These are phyloP conservation scores for Hippopotamyrus pictus DNA, from an alignment of 2,797 vertebrate species.

Conservation along the genomic window DNA sequence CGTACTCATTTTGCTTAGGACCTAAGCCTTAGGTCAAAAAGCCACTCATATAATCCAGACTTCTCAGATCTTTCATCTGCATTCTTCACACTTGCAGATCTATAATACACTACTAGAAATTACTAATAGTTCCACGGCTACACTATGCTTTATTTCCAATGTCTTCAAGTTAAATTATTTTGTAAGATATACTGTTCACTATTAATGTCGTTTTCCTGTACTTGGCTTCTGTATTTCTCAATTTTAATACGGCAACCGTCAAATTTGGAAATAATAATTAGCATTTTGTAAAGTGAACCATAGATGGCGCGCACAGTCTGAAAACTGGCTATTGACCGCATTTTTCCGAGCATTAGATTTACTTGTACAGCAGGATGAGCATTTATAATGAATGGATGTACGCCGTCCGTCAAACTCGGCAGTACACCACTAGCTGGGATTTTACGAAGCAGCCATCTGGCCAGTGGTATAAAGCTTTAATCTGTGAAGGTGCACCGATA, in stretches of 20 bases:
- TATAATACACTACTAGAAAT: not conserved
- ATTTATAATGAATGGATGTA: not conserved
- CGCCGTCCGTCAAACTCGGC: not conserved
- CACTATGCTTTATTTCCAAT: not conserved
- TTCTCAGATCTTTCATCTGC: not conserved
- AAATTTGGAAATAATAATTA: not conserved
- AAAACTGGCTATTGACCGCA: not conserved
- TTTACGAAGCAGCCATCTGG: not conserved
- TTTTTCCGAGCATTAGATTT: not conserved
- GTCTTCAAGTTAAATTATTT: not conserved
- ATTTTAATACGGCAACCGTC: not conserved
- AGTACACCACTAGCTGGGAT: not conserved
- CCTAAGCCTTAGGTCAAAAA: not conserved
- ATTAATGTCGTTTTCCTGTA: not conserved
- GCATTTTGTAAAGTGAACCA: not conserved
- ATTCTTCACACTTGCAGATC: not conserved
- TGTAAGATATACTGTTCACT: not conserved
- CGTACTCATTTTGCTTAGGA: not conserved
- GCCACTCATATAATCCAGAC: not conserved
- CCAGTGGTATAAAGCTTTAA: not conserved
- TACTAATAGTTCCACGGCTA: not conserved
- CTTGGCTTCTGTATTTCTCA: not conserved
- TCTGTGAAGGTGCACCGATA: not conserved
- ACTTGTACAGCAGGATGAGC: not conserved
- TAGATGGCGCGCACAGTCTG: slow-evolving; percentile 4